Evolutionary conservation across 2,113 vertebrate species (phyloP), one percentile per base, ranked within the genome.

Genomic region (Uropsilus gracilis): DNA sequence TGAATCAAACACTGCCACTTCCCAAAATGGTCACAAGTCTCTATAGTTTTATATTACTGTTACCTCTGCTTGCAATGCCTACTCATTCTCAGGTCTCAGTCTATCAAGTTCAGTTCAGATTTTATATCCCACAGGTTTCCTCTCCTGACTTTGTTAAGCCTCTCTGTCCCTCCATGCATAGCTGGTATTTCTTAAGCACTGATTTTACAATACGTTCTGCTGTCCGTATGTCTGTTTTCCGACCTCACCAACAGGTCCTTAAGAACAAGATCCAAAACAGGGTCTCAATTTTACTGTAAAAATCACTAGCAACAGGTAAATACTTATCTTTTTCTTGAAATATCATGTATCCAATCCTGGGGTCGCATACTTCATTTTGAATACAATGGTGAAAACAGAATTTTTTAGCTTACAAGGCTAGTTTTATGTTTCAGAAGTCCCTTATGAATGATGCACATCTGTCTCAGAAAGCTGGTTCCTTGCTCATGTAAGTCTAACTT

Each of bases 401-500:
- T 80, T 30, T 86, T 57, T 44, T 90, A 20, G 37, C 82, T 93
- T 75, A 50, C 55, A 61, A 86, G 59, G 46, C 7, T 61, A 71
- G 59, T 94, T 93, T 69, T 89, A 30, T 68, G 42, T 82, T 95
- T 94, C 71, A 72, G 24, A 97, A 89, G 64, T 72, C 48, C 46
- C 50, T 82, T 84, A 61, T 86, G n/a, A 91, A 86, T 46, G 90
- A 63, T 48, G 69, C 26, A 90, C 50, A 84, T 86, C 91, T 39
- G 3, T 48, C 53, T 87, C 59, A 55, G 66, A 90, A 85, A 81
- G 66, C 59, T 42, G n/a, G 59, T 71, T 86, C 75, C 46, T 85
- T 85, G 46, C 7, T 94, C 75, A 91, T 68, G n/a, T 72, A 66
- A 30, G 39, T 84, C 39, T 81, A 95, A 90, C 39, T 46, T 63